Conservation (phyloP, 2,888 invertebrate species). For the Sabellastarte sp. region DNA sequence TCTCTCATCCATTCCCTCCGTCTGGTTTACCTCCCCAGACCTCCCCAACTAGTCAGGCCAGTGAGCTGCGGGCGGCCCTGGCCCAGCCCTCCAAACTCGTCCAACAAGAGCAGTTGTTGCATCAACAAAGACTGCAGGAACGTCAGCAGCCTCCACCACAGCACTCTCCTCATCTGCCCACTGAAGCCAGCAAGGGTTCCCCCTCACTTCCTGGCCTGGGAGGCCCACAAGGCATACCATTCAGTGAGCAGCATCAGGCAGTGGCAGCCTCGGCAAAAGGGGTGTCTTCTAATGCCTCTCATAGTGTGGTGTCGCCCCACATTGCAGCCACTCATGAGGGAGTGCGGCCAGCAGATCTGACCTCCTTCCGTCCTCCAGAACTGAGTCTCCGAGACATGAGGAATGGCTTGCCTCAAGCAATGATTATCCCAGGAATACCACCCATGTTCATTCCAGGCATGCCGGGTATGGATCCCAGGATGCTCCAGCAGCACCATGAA, state of each 20-base stretch:
- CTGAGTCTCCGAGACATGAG: too few species aligned
- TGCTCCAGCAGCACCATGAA: background rate
- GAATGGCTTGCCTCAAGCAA: background rate
- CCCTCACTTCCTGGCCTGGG: background rate
- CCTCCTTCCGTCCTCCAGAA: background rate
- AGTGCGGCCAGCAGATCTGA: background rate
- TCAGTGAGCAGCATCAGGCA: background rate
- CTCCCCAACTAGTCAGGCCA: conserved; percentile 6
- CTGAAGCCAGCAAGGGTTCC: background rate
- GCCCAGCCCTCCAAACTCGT: conserved; percentile 30
- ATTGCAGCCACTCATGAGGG: background rate
- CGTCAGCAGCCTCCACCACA: background rate
- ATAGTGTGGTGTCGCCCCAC: background rate
- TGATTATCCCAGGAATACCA: background rate
- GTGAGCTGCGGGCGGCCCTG: conserved; percentile 34
- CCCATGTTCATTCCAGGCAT: background rate
- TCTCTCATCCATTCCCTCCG: too few species aligned
- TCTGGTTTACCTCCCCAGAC: conserved; percentile 2
- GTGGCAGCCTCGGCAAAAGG: background rate
- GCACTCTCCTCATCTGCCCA: background rate
- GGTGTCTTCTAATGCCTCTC: background rate
- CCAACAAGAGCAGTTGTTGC: conserved; percentile 5
- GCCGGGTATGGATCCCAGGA: background rate
- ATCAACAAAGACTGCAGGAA: conserved; percentile 9
- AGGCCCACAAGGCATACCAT: too few species aligned